Conservation (phyloP, 2,888 invertebrate species). For the Aelia acuminata region DNA sequence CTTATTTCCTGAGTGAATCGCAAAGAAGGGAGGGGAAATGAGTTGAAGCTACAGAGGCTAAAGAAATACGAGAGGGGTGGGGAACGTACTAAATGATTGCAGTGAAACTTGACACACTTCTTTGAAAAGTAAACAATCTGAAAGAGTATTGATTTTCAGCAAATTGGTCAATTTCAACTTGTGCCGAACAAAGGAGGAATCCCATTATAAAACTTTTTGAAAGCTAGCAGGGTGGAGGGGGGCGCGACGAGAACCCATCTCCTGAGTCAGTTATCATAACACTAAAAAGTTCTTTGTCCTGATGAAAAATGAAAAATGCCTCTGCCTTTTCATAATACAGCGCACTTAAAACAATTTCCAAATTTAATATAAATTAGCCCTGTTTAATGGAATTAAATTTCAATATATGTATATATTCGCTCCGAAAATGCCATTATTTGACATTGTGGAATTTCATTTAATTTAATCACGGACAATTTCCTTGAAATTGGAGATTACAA, state of each 20-base stretch:
- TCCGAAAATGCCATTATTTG: no score
- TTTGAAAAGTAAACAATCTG: slow-evolving; percentile 24
- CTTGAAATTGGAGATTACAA: no score
- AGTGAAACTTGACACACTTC: slow-evolving; percentile 28
- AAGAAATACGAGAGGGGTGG: background rate
- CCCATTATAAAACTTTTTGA: slow-evolving; percentile 23
- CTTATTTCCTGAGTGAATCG: background rate
- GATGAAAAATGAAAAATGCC: background rate
- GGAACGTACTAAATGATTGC: background rate
- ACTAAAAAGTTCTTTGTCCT: background rate
- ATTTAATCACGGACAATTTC: no score
- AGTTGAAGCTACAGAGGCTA: background rate
- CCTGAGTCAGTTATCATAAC: slow-evolving; percentile 14
- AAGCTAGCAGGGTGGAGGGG: background rate
- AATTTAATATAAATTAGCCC: background rate
- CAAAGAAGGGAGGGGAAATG: background rate
- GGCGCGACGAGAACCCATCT: background rate
- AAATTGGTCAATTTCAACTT: slow-evolving; percentile 15
- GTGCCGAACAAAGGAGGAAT: background rate
- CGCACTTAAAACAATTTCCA: background rate
- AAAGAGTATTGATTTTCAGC: slow-evolving; percentile 2
- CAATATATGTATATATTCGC: no score
- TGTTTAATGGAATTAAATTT: no score
- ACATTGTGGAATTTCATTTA: no score
- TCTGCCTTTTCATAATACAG: background rate